Percentiles rank a stretch among this genome's conserved stretches.
Conservation (phyloP, 2,113 vertebrate species). For the Entosphenus tridentatus region DNA sequence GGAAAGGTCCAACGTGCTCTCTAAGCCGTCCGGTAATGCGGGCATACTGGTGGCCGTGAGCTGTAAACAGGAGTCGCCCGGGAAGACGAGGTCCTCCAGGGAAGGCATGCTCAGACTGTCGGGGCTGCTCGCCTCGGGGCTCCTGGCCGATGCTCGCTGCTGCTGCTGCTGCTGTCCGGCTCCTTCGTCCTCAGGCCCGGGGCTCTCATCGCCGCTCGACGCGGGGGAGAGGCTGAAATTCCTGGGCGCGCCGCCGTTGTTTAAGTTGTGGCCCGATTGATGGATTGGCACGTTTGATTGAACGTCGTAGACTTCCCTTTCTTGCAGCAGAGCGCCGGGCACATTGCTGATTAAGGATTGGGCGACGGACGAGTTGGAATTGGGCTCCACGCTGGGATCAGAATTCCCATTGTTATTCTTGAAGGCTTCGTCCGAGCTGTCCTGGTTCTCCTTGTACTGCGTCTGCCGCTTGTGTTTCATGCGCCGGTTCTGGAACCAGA, state of each 20-base stretch:
- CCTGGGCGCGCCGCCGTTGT: background rate
- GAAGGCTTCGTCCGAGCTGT: slow-evolving; percentile 24
- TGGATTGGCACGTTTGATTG: slow-evolving; percentile 29
- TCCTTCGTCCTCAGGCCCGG: background rate
- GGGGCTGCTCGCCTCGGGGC: background rate
- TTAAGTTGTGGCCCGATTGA: no score
- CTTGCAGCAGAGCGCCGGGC: slow-evolving; percentile 38
- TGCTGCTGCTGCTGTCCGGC: no score
- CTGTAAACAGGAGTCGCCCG: slow-evolving; percentile 1
- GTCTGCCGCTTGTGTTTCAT: slow-evolving; percentile 94
- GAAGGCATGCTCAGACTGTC: slow-evolving; percentile 3
- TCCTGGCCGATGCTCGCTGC: background rate
- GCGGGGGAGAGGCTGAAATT: background rate
- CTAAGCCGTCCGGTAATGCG: background rate
- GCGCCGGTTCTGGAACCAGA: slow-evolving; percentile 91
- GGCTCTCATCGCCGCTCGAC: slow-evolving; percentile 1
- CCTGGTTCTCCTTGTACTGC: slow-evolving; percentile 37
- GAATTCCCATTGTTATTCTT: slow-evolving; percentile 17
- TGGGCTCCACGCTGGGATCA: slow-evolving; percentile 32
- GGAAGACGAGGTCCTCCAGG: background rate
- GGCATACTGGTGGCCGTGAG: background rate
- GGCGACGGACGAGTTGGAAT: slow-evolving; percentile 27
- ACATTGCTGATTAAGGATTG: slow-evolving; percentile 17
- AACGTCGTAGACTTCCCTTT: slow-evolving; percentile 59
- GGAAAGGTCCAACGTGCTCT: background rate